These are phyloP conservation scores for Philopedon plagiatum DNA, from an alignment of 2,888 invertebrate species.

Conservation along the genomic window DNA sequence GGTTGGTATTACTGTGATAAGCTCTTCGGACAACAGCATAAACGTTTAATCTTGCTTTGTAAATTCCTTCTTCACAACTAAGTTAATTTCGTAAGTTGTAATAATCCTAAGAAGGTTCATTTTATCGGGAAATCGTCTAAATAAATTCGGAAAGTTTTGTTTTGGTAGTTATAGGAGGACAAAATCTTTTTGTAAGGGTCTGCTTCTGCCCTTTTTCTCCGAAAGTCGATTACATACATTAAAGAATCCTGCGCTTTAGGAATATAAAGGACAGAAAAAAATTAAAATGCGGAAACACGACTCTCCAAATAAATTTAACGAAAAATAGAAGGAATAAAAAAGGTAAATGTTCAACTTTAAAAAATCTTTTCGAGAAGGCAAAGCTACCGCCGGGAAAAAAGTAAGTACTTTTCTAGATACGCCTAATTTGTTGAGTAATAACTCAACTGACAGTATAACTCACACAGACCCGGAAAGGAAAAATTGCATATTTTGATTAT, in stretches of 20 bases:
- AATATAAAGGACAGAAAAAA: slow-evolving; percentile 13
- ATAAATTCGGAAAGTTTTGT: slow-evolving; percentile 21
- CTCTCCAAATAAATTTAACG: slow-evolving; percentile 15
- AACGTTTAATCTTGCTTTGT: slow-evolving; percentile 19
- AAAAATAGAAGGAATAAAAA: neutral
- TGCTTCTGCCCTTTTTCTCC: slow-evolving; percentile 3
- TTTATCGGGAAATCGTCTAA: slow-evolving; percentile 22
- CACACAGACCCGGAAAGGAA: slow-evolving; percentile 9
- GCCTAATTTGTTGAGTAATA: slow-evolving; percentile 20
- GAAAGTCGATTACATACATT: slow-evolving; percentile 16
- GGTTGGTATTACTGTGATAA: slow-evolving; percentile 7
- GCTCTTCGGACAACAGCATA: slow-evolving; percentile 13
- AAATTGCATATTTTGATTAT: slow-evolving; percentile 42
- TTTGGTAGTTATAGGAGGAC: slow-evolving; percentile 8
- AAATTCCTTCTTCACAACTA: slow-evolving; percentile 19
- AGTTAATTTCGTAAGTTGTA: slow-evolving; percentile 21
- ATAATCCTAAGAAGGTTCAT: slow-evolving; percentile 20
- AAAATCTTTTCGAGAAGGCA: neutral
- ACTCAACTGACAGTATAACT: slow-evolving; percentile 15
- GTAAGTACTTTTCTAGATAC: slow-evolving; percentile 15
- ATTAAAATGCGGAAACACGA: slow-evolving; percentile 15
- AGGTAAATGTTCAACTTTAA: neutral
- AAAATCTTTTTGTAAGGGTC: slow-evolving; percentile 17
- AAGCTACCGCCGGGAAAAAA: neutral
- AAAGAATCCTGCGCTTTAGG: slow-evolving; percentile 14